Evolutionary conservation across 2,888 invertebrate genomes (phyloP), one percentile per base, ranked within the genome.

Genomic region (Chesias legatella): DNA sequence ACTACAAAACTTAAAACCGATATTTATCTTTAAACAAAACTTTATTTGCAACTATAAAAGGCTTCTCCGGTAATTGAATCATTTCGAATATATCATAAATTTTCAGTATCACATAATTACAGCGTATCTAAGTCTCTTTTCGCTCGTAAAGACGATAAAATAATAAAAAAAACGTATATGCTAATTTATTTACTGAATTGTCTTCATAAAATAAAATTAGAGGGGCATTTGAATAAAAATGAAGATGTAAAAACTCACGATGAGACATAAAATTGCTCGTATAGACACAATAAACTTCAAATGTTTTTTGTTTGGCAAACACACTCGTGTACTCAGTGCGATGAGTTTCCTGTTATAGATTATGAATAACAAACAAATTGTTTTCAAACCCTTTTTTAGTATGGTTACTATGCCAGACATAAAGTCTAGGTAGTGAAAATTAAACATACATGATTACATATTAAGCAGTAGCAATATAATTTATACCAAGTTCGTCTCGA

Each of bases 181-280:
- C 46, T 50, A 51, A 52, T 48, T 52, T 46, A 48, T 48, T 33
- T 35, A 31, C 43, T 48, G 32, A 31, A 50, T 44, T 44, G 48
- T 41, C 33, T 34, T 25, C 44, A 39, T 48, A 41, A 50, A 47
- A 48, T 33, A 43, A 41, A 35, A 32, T 27, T 35, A 57, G 53
- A 36, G 42, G 35, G 38, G 51, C 42, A 38, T 53, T 56, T 58
- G 56, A 60, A 62, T 58, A 53, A 54, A 54, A 62, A 59, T 60
- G 53, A 49, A 29, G 30, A 43, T 41, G 64, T 68, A 65, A 68
- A 67, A 67, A 53, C 53, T 56, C 56, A 68, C 53, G 62, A 61
- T 39, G 35, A 27, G 40, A 52, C 44, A 60, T 67, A 61, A 63
- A 61, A 58, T 51, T 40, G 43, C 51, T 54, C 58, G 52, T 46